Evolutionary conservation across 1,140 invertebrate genomes (phyloP).

Genomic region (Subanguina moxae): DNA sequence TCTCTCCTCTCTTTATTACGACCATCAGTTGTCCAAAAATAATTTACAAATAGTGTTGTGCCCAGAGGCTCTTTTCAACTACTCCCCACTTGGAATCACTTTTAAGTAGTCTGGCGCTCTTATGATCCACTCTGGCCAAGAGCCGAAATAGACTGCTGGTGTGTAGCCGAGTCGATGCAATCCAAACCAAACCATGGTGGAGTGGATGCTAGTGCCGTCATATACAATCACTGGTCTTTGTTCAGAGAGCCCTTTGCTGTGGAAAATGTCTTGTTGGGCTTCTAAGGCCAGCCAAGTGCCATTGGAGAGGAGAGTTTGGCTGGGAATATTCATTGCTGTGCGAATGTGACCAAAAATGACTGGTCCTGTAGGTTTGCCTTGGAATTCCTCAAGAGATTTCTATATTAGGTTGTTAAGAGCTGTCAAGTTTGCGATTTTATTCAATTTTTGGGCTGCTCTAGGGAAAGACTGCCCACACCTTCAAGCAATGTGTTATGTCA

Average conservation of each 20-base stretch:
- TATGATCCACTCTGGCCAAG: slow-evolving; percentile 56
- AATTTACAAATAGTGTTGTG: too few species aligned
- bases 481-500: too few species aligned
- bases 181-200: slow-evolving; percentile 53
- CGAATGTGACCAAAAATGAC: slow-evolving; percentile 53
- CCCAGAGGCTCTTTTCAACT: not conserved
- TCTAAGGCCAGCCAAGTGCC: slow-evolving; percentile 32
- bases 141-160: slow-evolving; percentile 53
- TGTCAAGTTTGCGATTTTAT: too few species aligned
- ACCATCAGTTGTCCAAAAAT: too few species aligned
- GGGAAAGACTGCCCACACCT: too few species aligned
- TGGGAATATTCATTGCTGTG: slow-evolving; percentile 50
- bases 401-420: too few species aligned
- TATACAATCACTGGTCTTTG: slow-evolving; percentile 51
- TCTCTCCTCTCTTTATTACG: too few species aligned
- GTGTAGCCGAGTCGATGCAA: slow-evolving; percentile 38
- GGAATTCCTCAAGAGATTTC: slow-evolving; percentile 46
- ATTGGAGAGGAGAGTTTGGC: slow-evolving; percentile 42
- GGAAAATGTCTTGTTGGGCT: slow-evolving; percentile 30
- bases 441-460: too few species aligned
- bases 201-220: slow-evolving; percentile 48
- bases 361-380: slow-evolving; percentile 22
- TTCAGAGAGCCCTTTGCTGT: slow-evolving; percentile 25
- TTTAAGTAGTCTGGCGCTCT: slow-evolving; percentile 55
- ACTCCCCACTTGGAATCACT: slow-evolving; percentile 38